Base-by-base conservation (phyloP, 2,113 vertebrate genomes). In the Illadopsis cleaveri region DNA sequence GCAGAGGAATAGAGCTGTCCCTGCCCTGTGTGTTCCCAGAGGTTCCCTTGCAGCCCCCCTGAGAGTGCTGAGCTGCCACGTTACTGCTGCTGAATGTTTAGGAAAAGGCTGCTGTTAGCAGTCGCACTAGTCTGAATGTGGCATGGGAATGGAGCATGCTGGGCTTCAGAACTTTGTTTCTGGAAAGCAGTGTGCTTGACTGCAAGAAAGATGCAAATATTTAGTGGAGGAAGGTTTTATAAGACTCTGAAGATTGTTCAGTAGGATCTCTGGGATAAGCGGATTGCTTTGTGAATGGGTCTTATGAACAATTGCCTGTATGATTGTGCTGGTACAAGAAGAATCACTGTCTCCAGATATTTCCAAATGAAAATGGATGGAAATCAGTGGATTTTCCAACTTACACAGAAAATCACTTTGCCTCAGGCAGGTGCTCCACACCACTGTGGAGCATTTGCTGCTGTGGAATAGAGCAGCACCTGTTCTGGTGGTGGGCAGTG, bases 1-100 rank as follows among this genome's bases (percentile, higher is more conserved):
- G 40, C 71, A 64, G 65, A 90, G 45, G 19, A 79, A 7, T 5
- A 33, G 24, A 38, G 23, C 23, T 69, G 15, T 53, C 25, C 44
- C 35, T 86, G 35, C 21, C 20, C 15, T 5, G 0, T 6, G 35
- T 56, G 15, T 87, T 50, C 57, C 30, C 13, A 1, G n/a, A 50
- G 12, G 19, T 19, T 53, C 21, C 28, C 19, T 15, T 23, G 24
- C 66, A 79, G 56, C 24, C 27, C 40, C 22, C 28, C 14, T 47
- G 28, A 7, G 5, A 16, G 2, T 11, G 3, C 2, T 57, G 66
- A 57, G 31, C 48, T 81, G 37, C 50, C 11, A 2, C 0, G 0
- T 37, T 64, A n/a, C 31, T 51, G 25, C 51, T 50, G 33, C 31
- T 31, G 57, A 33, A 3, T 2, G 8, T 31, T 37, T 30, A 44